Conservation (phyloP, 2,888 invertebrate species). For the Phytoseiulus persimilis region DNA sequence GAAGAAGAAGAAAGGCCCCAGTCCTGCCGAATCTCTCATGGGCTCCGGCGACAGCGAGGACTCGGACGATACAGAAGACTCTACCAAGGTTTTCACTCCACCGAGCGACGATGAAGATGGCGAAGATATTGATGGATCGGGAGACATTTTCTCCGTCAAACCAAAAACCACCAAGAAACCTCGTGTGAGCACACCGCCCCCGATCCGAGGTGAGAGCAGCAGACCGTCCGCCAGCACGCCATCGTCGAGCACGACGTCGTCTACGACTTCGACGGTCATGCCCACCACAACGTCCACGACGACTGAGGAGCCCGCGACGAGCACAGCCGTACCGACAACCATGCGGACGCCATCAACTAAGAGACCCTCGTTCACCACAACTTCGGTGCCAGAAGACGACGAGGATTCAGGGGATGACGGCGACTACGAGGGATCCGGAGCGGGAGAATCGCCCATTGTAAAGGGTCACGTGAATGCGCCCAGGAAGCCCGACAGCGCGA, state of each 20-base stretch:
- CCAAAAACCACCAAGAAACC: slow-evolving; percentile 15
- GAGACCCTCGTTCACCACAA: slow-evolving; percentile 5
- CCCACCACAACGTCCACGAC: neutral
- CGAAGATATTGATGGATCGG: slow-evolving; percentile 25
- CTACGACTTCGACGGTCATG: neutral
- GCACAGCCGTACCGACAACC: neutral
- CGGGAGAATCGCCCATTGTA: slow-evolving; percentile 35
- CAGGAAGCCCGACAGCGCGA: neutral
- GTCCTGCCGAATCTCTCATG: slow-evolving; percentile 27
- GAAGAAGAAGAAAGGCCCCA: neutral
- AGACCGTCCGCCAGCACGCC: neutral
- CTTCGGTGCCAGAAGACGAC: slow-evolving; percentile 40
- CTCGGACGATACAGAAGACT: slow-evolving; percentile 15
- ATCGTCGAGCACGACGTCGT: neutral
- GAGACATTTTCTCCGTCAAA: slow-evolving; percentile 18
- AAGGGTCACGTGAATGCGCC: neutral
- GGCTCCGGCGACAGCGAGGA: slow-evolving; percentile 35
- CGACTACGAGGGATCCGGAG: slow-evolving; percentile 38
- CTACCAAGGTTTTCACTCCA: slow-evolving; percentile 7
- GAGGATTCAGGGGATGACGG: slow-evolving; percentile 42
- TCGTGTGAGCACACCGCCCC: neutral
- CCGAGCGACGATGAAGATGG: slow-evolving; percentile 33
- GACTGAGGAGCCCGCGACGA: neutral
- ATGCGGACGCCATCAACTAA: neutral
- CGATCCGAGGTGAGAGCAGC: slow-evolving; percentile 11